These are phyloP conservation scores for Villa cingulata DNA, from an alignment of 2,888 invertebrate genomes.

Conservation along the genomic window DNA sequence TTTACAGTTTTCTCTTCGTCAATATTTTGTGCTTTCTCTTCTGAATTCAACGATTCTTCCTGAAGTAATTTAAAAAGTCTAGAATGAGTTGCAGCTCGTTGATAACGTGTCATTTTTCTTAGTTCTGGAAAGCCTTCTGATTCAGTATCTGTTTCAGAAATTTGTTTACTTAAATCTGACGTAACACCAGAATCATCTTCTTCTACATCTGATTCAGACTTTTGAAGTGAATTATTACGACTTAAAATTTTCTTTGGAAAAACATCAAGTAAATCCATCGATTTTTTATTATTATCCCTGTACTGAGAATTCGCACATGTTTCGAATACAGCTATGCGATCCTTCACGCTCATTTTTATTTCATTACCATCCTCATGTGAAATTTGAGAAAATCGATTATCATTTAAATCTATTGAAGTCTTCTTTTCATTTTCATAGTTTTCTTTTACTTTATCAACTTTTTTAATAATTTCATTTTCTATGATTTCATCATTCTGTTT, in stretches of 20 bases:
- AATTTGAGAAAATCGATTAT: too few relatives aligned
- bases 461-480: too few relatives aligned
- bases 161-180: slow-evolving; percentile 51
- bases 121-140: slow-evolving; percentile 46
- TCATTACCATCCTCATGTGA: too few relatives aligned
- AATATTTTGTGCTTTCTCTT: slow-evolving; percentile 14
- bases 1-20: slow-evolving; percentile 19
- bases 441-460: too few relatives aligned
- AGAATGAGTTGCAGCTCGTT: slow-evolving; percentile 59
- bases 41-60: slow-evolving; percentile 37
- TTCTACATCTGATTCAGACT: slow-evolving; percentile 38
- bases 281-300: background rate
- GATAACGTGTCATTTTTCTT: slow-evolving; percentile 45
- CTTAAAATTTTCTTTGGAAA: slow-evolving; percentile 15
- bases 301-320: slow-evolving; percentile 10
- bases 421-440: too few relatives aligned
- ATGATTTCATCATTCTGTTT: too few relatives aligned
- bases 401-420: too few relatives aligned
- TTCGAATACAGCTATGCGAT: slow-evolving; percentile 31
- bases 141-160: slow-evolving; percentile 52
- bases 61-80: slow-evolving; percentile 52
- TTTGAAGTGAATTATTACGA: slow-evolving; percentile 31
- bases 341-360: slow-evolving; percentile 28
- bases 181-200: slow-evolving; percentile 62
- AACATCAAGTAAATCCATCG: background rate